Percentiles rank a stretch among this genome's conserved stretches.
Conservation (phyloP, 2,888 invertebrate genomes). For the Drosophila subquinaria region DNA sequence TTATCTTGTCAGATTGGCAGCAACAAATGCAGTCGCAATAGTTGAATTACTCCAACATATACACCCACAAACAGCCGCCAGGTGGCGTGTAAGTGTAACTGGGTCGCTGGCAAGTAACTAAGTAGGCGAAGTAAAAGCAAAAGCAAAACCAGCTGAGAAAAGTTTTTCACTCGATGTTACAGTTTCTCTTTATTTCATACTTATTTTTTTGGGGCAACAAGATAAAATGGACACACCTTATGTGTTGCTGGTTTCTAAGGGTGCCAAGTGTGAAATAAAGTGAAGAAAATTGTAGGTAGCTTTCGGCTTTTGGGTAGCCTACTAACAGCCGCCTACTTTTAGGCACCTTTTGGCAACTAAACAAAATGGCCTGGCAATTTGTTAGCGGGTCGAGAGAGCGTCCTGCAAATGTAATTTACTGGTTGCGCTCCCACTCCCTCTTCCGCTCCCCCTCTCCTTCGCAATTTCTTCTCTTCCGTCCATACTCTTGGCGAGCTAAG, state of each 20-base stretch:
- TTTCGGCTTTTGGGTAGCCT: constrained; percentile 25
- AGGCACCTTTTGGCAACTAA: constrained; percentile 34
- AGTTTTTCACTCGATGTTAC: constrained; percentile 60
- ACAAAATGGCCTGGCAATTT: constrained; percentile 71
- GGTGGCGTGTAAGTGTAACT: constrained; percentile 63
- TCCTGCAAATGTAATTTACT: constrained; percentile 77
- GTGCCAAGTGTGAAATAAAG: constrained; percentile 73
- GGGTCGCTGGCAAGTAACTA: constrained; percentile 62
- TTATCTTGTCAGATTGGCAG: constrained; percentile 77
- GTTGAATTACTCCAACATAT: constrained; percentile 49
- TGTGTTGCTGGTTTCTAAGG: constrained; percentile 53
- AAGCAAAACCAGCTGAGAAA: constrained; percentile 61
- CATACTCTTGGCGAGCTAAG: constrained; percentile 28
- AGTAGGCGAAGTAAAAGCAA: constrained; percentile 61
- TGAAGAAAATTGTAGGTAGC: constrained; percentile 65
- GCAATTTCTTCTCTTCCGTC: neutral
- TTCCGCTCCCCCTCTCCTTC: neutral
- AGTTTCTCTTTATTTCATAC: constrained; percentile 30
- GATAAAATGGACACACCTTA: constrained; percentile 78
- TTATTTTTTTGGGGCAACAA: constrained; percentile 43
- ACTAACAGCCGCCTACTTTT: constrained; percentile 65
- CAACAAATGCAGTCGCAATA: constrained; percentile 70
- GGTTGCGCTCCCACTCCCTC: constrained; percentile 39
- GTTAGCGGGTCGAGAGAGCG: constrained; percentile 68
- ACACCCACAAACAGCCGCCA: constrained; percentile 12